Percentiles rank a stretch among this genome's conserved stretches.
These are phyloP conservation scores for Osmoderma eremita DNA, from an alignment of 2,888 invertebrate genomes.

Conservation along the genomic window DNA sequence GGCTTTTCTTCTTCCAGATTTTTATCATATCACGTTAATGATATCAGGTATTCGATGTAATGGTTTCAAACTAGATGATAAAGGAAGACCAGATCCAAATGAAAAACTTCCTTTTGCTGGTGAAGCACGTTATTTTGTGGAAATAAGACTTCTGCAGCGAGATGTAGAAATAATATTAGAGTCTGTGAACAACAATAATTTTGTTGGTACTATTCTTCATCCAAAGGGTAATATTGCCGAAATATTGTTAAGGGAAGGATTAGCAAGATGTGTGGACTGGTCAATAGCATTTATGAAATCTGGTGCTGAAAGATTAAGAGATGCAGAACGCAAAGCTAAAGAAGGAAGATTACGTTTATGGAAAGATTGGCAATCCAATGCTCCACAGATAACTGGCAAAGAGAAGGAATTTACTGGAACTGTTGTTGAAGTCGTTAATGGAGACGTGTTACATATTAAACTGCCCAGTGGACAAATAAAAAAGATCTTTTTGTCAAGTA, in stretches of 20 bases:
- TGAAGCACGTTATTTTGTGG: slow-evolving; percentile 94
- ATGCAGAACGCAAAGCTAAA: slow-evolving; percentile 89
- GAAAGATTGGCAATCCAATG: slow-evolving; percentile 87
- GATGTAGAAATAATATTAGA: slow-evolving; percentile 91
- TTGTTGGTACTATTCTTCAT: slow-evolving; percentile 93
- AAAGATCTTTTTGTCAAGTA: slow-evolving; percentile 95
- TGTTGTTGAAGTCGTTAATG: slow-evolving; percentile 92
- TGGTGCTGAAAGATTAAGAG: slow-evolving; percentile 83
- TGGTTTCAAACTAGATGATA: slow-evolving; percentile 80
- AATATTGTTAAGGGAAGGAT: slow-evolving; percentile 81
- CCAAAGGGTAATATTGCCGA: slow-evolving; percentile 96
- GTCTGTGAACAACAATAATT: slow-evolving; percentile 91
- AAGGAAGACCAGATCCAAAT: slow-evolving; percentile 75
- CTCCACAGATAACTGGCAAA: slow-evolving; percentile 77
- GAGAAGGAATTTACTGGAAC: slow-evolving; percentile 85
- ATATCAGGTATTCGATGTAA: slow-evolving; percentile 92
- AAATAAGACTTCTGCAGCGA: slow-evolving; percentile 88
- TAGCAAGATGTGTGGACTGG: slow-evolving; percentile 95
- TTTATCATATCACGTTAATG: slow-evolving; percentile 92
- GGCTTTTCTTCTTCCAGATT: slow-evolving; percentile 89
- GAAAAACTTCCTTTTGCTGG: slow-evolving; percentile 79
- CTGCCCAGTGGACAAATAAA: slow-evolving; percentile 79
- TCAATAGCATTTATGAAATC: slow-evolving; percentile 84
- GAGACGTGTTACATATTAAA: slow-evolving; percentile 91
- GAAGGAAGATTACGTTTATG: slow-evolving; percentile 87